Conservation (phyloP, 2,797 vertebrate species). For the Stomatorhinus walkeri region DNA sequence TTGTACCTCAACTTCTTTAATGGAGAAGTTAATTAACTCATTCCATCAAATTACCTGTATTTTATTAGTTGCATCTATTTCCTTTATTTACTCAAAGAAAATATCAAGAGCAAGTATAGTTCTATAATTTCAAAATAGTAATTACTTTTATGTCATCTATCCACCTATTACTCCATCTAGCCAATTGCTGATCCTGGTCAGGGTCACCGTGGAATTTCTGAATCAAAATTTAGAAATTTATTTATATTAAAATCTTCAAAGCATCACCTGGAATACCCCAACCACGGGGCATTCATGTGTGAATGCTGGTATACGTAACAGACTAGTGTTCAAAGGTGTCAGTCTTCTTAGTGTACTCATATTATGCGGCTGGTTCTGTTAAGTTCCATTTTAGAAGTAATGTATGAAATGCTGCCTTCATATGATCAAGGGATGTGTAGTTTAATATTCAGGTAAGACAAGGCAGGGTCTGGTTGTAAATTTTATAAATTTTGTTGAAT, state of each 20-base stretch:
- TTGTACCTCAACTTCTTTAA: background rate
- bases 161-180: background rate
- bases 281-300: background rate
- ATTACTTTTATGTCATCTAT: background rate
- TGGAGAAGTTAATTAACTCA: background rate
- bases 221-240: background rate
- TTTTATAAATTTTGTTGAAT: background rate
- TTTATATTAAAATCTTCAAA: background rate
- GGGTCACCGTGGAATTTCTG: background rate
- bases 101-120: background rate
- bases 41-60: background rate
- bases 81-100: background rate
- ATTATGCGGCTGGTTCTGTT: background rate
- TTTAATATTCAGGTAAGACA: background rate
- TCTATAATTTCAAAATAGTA: background rate
- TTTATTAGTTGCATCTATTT: conserved; percentile 1
- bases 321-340: background rate
- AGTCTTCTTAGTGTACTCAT: background rate
- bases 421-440: background rate
- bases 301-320: background rate
- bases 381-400: background rate
- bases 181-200: background rate
- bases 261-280: background rate
- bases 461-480: background rate
- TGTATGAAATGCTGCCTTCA: background rate